A percentile compares a stretch with the other conserved stretches of the same genome.
Evolutionary conservation across 23 tunicate genomes (phyloP).

Genomic region (Halocynthia aurantium): DNA sequence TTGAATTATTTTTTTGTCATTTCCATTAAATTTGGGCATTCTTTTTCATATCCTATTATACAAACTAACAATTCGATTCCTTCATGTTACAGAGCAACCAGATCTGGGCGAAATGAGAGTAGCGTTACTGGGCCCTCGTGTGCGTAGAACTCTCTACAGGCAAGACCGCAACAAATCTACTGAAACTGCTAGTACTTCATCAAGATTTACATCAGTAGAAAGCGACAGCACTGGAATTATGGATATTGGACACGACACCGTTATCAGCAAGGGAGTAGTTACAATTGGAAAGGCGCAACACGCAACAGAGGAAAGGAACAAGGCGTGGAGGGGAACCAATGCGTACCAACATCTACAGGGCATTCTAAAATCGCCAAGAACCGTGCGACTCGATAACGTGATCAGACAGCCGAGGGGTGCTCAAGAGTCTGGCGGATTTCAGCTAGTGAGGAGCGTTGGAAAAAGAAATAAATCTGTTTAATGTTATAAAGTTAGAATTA

Average conservation of each 20-base stretch:
- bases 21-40: too few species aligned
- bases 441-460: not conserved
- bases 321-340: too few species aligned
- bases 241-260: too few species aligned
- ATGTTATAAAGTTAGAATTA: not conserved
- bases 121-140: slow-evolving; percentile 94
- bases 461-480: not conserved
- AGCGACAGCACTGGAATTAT: too few species aligned
- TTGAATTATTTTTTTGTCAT: too few species aligned
- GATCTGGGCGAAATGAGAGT: slow-evolving; percentile 60
- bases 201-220: too few species aligned
- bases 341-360: not conserved
- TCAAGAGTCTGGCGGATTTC: slow-evolving; percentile 17
- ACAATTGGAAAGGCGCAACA: too few species aligned
- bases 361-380: not conserved
- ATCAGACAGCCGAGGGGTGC: slow-evolving; percentile 62
- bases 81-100: slow-evolving; percentile 35
- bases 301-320: too few species aligned
- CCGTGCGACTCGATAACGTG: not conserved
- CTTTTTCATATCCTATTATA: too few species aligned
- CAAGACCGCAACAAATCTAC: slow-evolving; percentile 47
- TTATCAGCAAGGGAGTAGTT: too few species aligned
- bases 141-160: slow-evolving; percentile 82
- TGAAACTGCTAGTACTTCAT: not conserved
- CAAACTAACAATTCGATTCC: not conserved